Base-by-base conservation (phyloP, 2,113 vertebrate genomes). In the Podilymbus podiceps region DNA sequence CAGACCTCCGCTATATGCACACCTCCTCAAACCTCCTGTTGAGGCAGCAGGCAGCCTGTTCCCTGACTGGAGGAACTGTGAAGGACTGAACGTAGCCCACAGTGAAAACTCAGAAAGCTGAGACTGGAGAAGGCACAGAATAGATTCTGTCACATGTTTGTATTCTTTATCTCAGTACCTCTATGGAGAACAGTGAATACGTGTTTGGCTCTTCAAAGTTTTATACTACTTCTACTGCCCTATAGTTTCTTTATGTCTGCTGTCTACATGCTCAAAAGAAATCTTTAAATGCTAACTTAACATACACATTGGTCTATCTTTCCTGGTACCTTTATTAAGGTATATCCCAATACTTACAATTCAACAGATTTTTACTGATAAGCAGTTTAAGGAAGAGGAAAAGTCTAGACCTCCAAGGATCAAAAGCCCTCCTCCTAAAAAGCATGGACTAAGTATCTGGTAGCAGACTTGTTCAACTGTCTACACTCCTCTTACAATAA, bases 91-190 rank as follows among this genome's bases (percentile, higher is more conserved):
- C 4, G 21, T 12, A 75, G 47, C 11, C 33, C 46, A 21, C 10
- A 44, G 30, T 4, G 19, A 62, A 67, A 49, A 49, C 2, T 3
- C 20, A 50, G 33, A 72, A 58, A 76, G 53, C 30, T 38, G 35
- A 67, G 33, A 72, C 52, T 25, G 38, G 6, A 83, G 18, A 90
- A 85, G 8, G 12, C 77, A 58, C 35, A 38, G 12, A 6, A 71
- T 6, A 81, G 64, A 62, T 7, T 30, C 8, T 18, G 44, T 38
- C 52, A 56, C 0, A 0, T 23, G 22, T 53, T 42, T 19, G 17
- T 42, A 82, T 22, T 27, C 44, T 47, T 58, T 53, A 67, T 15
- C 22, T 47, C 73, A 72, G 30, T 30, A 75, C 27, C 25, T 56
- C 47, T 38, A 7, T 1, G 27, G 63, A 38, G 20, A 72, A 27